Percentiles rank a stretch among this genome's conserved stretches.
Conservation (phyloP, 2,797 vertebrate species). For the Morus bassanus region DNA sequence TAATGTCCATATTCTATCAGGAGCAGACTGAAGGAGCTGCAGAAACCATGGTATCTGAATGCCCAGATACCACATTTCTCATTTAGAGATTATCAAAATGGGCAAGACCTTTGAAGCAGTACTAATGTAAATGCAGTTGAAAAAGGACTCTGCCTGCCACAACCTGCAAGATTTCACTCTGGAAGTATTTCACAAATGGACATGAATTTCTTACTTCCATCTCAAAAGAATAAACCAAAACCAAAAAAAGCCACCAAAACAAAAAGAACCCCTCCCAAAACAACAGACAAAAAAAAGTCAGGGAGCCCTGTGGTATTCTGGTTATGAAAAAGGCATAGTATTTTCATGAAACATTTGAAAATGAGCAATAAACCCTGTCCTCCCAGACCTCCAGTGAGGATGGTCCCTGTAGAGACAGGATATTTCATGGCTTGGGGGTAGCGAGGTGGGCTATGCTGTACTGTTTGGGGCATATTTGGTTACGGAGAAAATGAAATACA, state of each 20-base stretch:
- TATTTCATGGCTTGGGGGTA: background rate
- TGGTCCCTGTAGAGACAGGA: background rate
- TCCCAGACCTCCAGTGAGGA: background rate
- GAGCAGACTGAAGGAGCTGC: background rate
- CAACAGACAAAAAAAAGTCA: background rate
- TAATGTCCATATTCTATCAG: fast-evolving
- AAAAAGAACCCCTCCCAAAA: too few species aligned
- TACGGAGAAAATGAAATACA: background rate
- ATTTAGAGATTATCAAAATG: background rate
- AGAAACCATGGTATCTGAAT: background rate
- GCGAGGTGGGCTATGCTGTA: background rate
- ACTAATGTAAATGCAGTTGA: background rate
- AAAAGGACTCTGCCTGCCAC: background rate
- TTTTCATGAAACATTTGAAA: background rate
- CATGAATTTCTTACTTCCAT: background rate
- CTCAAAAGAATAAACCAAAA: background rate
- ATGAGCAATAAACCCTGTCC: background rate
- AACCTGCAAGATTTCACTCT: background rate
- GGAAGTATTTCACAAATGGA: background rate
- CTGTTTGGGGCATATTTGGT: background rate
- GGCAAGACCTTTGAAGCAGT: background rate
- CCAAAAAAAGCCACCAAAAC: too few species aligned
- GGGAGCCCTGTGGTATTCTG: background rate
- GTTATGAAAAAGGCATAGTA: background rate
- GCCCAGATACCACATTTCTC: background rate